Evolutionary conservation across 1,140 invertebrate genomes (phyloP).

Genomic region (Piezodorus guildinii): DNA sequence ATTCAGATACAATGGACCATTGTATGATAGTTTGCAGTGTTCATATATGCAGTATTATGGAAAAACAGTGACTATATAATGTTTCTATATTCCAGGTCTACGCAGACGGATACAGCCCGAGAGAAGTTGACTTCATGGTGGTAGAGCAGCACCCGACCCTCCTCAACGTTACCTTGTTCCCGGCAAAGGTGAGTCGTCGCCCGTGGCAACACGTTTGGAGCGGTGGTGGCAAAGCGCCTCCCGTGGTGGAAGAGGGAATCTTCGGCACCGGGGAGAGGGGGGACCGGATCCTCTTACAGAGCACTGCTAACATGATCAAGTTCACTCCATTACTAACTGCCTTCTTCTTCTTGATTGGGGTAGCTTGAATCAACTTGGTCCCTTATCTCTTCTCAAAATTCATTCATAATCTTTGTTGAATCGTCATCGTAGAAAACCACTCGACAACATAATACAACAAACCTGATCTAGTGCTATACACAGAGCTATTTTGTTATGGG

Average conservation of each 20-base stretch:
- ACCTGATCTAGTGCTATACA: too few species aligned
- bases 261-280: conserved; percentile 26
- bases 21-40: too few species aligned
- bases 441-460: too few species aligned
- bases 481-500: too few species aligned
- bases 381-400: too few species aligned
- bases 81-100: conserved; percentile 46
- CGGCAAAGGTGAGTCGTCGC: conserved; percentile 53
- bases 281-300: conserved; percentile 19
- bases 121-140: conserved; percentile 74
- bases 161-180: conserved; percentile 68
- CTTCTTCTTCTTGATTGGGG: too few species aligned
- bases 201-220: conserved; percentile 30
- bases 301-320: neutral
- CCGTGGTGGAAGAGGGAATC: neutral
- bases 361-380: too few species aligned
- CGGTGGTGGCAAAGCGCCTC: conserved; percentile 8
- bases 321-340: neutral
- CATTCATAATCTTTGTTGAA: too few species aligned
- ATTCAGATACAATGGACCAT: too few species aligned
- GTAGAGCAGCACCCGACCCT: conserved; percentile 73
- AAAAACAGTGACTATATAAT: neutral
- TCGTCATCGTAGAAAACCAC: too few species aligned
- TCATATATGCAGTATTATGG: too few species aligned
- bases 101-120: conserved; percentile 68